Percentiles rank a stretch among this genome's conserved stretches.
These are phyloP conservation scores for Cerceris ruficornis DNA, from an alignment of 2,888 invertebrate genomes.

Conservation along the genomic window DNA sequence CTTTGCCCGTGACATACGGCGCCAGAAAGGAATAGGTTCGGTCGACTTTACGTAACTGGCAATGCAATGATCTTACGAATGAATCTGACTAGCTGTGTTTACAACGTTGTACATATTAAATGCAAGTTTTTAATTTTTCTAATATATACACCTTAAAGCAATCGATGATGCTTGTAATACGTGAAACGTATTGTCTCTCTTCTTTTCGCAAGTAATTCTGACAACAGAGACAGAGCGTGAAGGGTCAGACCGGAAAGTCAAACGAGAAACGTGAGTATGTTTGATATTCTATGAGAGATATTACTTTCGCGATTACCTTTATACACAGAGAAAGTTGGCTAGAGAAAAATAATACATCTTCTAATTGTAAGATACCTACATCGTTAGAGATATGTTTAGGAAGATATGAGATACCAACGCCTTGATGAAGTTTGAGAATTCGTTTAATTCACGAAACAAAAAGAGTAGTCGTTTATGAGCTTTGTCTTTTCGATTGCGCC, in stretches of 20 bases:
- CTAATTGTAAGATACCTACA: neutral
- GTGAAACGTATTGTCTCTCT: neutral
- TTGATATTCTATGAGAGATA: constrained; percentile 11
- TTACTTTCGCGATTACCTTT: neutral
- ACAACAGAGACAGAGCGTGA: constrained; percentile 34
- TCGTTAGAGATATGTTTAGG: constrained; percentile 28
- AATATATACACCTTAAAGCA: neutral
- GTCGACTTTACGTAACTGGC: too few species aligned
- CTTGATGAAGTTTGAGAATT: neutral
- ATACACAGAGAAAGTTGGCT: neutral
- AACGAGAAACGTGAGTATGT: neutral
- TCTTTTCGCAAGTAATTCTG: constrained; percentile 11
- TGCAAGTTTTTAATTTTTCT: too few species aligned
- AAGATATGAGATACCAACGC: neutral
- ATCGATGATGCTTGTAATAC: neutral
- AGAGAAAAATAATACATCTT: constrained; percentile 14
- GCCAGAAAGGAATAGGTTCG: too few species aligned
- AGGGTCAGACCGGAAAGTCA: constrained; percentile 11
- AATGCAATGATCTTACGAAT: too few species aligned
- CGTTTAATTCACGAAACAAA: too few species aligned
- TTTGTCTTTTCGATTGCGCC: too few species aligned
- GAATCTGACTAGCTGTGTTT: too few species aligned
- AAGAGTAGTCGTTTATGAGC: too few species aligned
- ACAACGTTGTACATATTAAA: too few species aligned
- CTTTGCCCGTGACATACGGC: too few species aligned